Evolutionary conservation across 2,113 vertebrate species (phyloP), one percentile per base, ranked within the genome.

Genomic region (Galeopterus variegatus): DNA sequence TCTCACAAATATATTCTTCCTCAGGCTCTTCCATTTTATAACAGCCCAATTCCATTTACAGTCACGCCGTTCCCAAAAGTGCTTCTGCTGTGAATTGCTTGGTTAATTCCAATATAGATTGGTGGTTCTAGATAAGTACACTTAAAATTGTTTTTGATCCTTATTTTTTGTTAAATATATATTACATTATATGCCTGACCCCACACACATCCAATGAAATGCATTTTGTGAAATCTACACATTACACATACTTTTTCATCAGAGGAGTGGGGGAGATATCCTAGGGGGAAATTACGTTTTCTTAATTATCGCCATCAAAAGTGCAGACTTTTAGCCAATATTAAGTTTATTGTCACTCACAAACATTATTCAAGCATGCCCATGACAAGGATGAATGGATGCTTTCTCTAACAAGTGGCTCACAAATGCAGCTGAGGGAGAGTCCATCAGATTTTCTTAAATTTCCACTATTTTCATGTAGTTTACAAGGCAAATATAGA

Each of bases 111-210:
- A 24, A 6, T 33, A 62, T 3, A n/a, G 10, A 33, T 33, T 3
- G 45, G 11, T 24, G 2, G 13, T 19, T 56, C 58, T 73, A 41
- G 24, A 9, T 12, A 88, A 82, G 45, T 8, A 41, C 17, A 19
- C 24, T 52, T 73, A 82, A 69, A 6, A 41, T 41, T 41, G 41
- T 41, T 5, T 70, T 82, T 54, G 8, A 64, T 41, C 62, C 52
- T 72, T n/a, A 56, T 6, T 88, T 94, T 82, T 90, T 50, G 21
- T 79, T 84, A 83, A 90, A 45, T 52, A 26, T 18, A 7, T 26
- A 36, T 58, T 90, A 41, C 56, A 13, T 82, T 77, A 64, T 56
- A 65, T 56, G 17, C 13, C 1, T 23, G 19, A 5, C 13, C 33
- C 23, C 28, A 24, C 31, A 13, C 73, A 0, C 48, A 21, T 6